Conservation (phyloP, 1,140 invertebrate species). For the Brachionus manjavacas region DNA sequence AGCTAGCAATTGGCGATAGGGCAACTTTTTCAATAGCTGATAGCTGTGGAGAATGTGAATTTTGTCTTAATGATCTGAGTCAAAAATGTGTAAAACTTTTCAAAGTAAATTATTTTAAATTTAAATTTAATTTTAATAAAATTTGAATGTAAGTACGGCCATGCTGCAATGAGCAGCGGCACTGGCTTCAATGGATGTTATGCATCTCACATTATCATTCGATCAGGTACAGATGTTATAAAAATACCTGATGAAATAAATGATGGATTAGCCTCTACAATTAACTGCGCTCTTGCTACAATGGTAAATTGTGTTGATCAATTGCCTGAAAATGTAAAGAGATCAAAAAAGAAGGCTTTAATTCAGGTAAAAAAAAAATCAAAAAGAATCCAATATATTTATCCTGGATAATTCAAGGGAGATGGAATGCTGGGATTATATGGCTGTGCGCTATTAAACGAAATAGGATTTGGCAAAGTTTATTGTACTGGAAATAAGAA, state of each 20-base stretch:
- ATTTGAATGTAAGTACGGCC: slow-evolving; percentile 26
- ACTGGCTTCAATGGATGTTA: slow-evolving; percentile 29
- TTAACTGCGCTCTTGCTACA: slow-evolving; percentile 40
- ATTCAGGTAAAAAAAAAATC: neutral
- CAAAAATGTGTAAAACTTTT: slow-evolving; percentile 40
- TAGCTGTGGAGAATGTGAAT: slow-evolving; percentile 6
- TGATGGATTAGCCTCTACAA: neutral
- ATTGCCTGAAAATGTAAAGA: neutral
- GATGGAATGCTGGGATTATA: slow-evolving; percentile 42
- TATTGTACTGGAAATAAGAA: slow-evolving; percentile 19
- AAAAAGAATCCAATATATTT: neutral
- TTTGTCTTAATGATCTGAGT: slow-evolving; percentile 10
- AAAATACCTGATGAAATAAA: slow-evolving; percentile 22
- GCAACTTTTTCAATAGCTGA: slow-evolving; percentile 39
- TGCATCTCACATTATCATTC: slow-evolving; percentile 27
- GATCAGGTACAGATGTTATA: neutral
- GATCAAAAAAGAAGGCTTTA: neutral
- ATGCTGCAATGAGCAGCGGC: slow-evolving; percentile 13
- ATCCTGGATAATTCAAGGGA: neutral
- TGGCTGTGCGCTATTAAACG: slow-evolving; percentile 22
- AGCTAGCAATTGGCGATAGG: neutral
- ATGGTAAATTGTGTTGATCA: slow-evolving; percentile 34
- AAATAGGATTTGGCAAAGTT: slow-evolving; percentile 38
- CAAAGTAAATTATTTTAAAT: neutral
- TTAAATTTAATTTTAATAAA: neutral